Conservation (phyloP, 1,140 invertebrate species). For the Caenorhabditis remanei region DNA sequence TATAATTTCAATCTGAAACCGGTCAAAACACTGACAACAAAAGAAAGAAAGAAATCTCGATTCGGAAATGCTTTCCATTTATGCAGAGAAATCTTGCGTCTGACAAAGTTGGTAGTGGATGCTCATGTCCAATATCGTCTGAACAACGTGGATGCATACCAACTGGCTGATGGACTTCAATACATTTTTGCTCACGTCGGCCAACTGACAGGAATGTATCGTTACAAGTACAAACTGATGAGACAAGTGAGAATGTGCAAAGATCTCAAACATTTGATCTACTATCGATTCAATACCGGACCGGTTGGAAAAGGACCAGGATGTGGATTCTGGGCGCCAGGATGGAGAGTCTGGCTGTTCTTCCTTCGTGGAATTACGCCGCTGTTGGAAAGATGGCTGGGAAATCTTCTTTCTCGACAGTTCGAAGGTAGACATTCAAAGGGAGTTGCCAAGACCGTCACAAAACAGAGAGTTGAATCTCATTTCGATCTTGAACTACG, state of each 20-base stretch:
- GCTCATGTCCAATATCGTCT: constrained; percentile 97
- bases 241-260: constrained; percentile 99
- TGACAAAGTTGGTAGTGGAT: constrained; percentile 98
- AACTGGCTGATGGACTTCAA: constrained; percentile 95
- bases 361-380: constrained; percentile 99
- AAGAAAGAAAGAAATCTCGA: constrained; percentile 96
- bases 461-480: constrained; percentile 98
- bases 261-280: constrained; percentile 98
- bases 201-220: constrained; percentile 99
- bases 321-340: constrained; percentile 98
- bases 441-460: constrained; percentile 98
- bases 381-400: constrained; percentile 95
- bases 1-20: constrained; percentile 99
- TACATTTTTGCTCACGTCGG: constrained; percentile 99
- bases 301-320: constrained; percentile 91
- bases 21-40: constrained; percentile 96
- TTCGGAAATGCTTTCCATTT: constrained; percentile 99
- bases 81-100: constrained; percentile 94
- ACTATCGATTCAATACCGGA: constrained; percentile 98
- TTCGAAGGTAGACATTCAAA: constrained; percentile 99
- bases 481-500: constrained; percentile 98
- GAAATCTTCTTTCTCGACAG: constrained; percentile 95
- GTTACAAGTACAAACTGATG: constrained; percentile 99
- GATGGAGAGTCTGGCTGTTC: constrained; percentile 99
- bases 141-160: constrained; percentile 98